phyloP scores from a whole-genome alignment of 2,888 invertebrate species.

The Macrostomum cliftonense region DNA sequence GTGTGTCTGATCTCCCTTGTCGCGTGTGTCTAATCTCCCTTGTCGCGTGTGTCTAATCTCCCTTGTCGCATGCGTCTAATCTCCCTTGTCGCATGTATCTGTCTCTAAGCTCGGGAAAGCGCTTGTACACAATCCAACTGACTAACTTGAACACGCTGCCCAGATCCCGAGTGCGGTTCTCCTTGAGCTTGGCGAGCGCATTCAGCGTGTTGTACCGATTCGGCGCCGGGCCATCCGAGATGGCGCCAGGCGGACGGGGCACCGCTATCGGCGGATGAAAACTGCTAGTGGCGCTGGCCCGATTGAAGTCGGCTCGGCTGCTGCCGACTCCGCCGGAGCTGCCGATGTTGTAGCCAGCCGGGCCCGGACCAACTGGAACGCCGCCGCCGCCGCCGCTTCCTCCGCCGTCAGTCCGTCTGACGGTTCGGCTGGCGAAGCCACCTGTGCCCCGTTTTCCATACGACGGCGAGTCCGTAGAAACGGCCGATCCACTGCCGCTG shows the following conservation, averaged over 20 bases:
- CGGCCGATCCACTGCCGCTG: no score
- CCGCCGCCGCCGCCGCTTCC: no score
- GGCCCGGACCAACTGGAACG: background rate
- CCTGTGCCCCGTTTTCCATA: background rate
- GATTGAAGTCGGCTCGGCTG: constrained; percentile 23
- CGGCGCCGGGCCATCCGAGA: constrained; percentile 23
- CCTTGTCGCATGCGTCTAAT: no score
- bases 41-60: no score
- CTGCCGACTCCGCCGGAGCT: no score
- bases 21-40: no score
- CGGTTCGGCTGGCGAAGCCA: constrained; percentile 3
- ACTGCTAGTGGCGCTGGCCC: constrained; percentile 20
- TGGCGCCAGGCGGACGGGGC: constrained; percentile 12
- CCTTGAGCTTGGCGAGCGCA: no score
- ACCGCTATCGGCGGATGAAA: constrained; percentile 30
- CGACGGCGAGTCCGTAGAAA: background rate
- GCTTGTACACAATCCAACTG: no score
- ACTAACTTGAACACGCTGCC: constrained; percentile 14
- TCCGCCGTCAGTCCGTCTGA: background rate
- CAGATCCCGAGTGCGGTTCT: no score
- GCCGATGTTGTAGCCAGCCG: background rate
- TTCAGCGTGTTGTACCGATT: constrained; percentile 14
- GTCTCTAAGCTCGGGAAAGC: no score
- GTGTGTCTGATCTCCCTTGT: no score
- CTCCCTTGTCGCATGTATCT: no score